These are phyloP conservation scores for Eolophus roseicapilla DNA, from an alignment of 2,113 vertebrate genomes.

Conservation along the genomic window DNA sequence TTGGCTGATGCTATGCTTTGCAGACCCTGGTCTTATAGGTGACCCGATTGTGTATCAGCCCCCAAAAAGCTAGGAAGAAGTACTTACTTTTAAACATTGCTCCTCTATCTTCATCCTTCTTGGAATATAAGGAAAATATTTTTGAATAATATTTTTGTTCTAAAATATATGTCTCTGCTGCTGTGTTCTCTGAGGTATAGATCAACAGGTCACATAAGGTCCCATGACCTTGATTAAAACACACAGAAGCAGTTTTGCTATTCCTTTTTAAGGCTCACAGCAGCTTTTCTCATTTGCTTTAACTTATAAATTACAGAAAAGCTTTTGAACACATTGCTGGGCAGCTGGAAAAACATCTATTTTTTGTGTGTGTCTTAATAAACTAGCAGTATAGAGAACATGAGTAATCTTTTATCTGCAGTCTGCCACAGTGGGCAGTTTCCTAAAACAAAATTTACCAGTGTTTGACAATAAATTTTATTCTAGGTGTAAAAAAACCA, in stretches of 20 bases:
- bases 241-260: neutral
- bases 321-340: neutral
- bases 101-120: neutral
- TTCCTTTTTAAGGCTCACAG: neutral
- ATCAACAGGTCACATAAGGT: neutral
- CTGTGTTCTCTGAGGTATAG: neutral
- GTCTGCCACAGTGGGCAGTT: neutral
- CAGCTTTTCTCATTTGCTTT: neutral
- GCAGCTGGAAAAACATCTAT: neutral
- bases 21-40: neutral
- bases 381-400: neutral
- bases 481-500: neutral
- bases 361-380: neutral
- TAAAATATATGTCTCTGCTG: neutral
- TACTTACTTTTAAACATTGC: neutral
- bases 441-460: neutral
- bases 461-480: neutral
- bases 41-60: neutral
- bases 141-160: neutral
- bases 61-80: accelerated
- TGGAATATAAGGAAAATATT: neutral
- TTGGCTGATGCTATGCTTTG: neutral
- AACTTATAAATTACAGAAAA: neutral
- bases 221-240: neutral
- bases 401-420: neutral